phyloP scores from a whole-genome alignment of 2,113 vertebrate genomes.

The Sisor rabdophorus region DNA sequence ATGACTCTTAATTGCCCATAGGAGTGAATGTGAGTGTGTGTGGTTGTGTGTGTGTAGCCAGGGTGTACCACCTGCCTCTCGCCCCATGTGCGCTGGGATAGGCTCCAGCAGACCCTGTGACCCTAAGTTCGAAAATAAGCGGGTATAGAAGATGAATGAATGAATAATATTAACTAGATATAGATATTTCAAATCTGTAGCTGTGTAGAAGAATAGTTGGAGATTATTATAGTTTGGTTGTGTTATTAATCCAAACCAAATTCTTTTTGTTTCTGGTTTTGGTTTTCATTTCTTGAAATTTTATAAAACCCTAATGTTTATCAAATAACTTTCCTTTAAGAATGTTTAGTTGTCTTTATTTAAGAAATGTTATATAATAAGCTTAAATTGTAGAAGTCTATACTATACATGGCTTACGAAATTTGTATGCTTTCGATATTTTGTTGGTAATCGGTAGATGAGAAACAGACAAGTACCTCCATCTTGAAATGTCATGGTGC shows the following conservation, averaged over 20 bases:
- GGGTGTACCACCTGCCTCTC: no score
- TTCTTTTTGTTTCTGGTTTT: neutral
- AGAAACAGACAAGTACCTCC: slow-evolving; percentile 4
- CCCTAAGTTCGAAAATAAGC: no score
- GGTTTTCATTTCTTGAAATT: neutral
- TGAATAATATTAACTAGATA: neutral
- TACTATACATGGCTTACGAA: neutral
- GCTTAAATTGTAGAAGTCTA: neutral
- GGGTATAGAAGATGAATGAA: no score
- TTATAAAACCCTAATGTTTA: neutral
- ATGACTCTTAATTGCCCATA: no score
- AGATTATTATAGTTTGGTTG: neutral
- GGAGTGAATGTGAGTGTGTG: no score
- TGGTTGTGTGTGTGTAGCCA: no score
- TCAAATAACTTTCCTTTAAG: neutral
- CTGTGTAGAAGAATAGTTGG: neutral
- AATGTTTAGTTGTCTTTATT: slow-evolving; percentile 19
- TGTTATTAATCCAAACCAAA: neutral
- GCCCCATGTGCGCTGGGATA: no score
- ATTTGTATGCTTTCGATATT: neutral
- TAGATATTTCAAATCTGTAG: neutral
- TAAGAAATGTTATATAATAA: neutral
- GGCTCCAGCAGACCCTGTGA: no score
- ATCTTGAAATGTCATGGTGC: slow-evolving; percentile 7
- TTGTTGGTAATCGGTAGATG: slow-evolving; percentile 23